Conservation (phyloP, 2,113 vertebrate genomes). For the Macquaria ambigua region DNA sequence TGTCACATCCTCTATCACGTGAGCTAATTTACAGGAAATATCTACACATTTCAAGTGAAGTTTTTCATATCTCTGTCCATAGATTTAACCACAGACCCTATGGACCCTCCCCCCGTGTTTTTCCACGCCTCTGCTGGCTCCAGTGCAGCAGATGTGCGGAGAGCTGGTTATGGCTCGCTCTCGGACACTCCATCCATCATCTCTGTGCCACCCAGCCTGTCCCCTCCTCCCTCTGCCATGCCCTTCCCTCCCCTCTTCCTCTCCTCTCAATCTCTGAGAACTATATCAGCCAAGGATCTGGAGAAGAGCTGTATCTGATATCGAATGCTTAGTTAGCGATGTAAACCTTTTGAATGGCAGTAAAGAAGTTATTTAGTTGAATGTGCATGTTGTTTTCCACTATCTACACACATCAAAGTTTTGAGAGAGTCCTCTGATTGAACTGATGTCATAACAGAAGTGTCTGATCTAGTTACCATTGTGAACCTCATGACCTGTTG, state of each 20-base stretch:
- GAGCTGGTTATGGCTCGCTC: slow-evolving; percentile 78
- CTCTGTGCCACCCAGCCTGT: slow-evolving; percentile 79
- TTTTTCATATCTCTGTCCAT: slow-evolving; percentile 13
- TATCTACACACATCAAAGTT: background rate
- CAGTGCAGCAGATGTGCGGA: slow-evolving; percentile 44
- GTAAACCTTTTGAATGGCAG: background rate
- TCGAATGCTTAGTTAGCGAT: background rate
- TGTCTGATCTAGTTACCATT: background rate
- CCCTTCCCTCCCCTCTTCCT: slow-evolving; percentile 75
- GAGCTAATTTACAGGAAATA: background rate
- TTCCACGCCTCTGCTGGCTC: slow-evolving; percentile 66
- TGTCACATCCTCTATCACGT: background rate
- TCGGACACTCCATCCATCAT: slow-evolving; percentile 83
- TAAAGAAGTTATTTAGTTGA: background rate
- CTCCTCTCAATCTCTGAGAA: slow-evolving; percentile 78
- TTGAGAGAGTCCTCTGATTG: background rate
- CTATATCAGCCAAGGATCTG: slow-evolving; percentile 83
- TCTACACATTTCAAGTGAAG: background rate
- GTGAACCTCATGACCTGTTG: background rate
- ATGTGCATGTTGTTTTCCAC: background rate
- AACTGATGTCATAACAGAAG: background rate
- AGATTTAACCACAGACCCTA: slow-evolving; percentile 76
- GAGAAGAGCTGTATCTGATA: slow-evolving; percentile 81
- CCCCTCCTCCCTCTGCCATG: slow-evolving; percentile 77
- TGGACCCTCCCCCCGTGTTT: slow-evolving; percentile 70